A percentile compares a stretch with the other conserved stretches of the same genome.
phyloP scores from a whole-genome alignment of 2,797 vertebrate genomes.

The Sparus aurata region DNA sequence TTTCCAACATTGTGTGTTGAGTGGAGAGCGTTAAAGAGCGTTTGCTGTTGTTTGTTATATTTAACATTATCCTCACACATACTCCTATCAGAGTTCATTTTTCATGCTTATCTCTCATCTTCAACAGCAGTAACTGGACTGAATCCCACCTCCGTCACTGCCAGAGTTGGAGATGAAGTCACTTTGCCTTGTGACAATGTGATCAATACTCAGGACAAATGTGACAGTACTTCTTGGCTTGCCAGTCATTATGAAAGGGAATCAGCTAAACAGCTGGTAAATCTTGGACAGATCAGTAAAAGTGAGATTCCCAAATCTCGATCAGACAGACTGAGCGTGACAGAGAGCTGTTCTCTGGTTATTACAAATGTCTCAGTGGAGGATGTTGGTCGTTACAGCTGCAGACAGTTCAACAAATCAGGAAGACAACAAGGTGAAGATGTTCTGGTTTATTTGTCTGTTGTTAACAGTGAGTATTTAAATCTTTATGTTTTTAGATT shows the following conservation, averaged over 20 bases:
- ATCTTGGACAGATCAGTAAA: accelerated
- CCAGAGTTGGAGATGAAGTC: constrained; percentile 9
- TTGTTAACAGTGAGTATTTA: constrained; percentile 12
- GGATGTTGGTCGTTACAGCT: not conserved
- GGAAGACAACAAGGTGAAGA: not conserved
- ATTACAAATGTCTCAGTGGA: not conserved
- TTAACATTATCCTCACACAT: not conserved
- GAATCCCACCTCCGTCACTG: accelerated
- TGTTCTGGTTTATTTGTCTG: accelerated
- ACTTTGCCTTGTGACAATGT: constrained; percentile 1
- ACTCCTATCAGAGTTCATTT: too few species aligned
- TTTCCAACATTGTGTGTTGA: not conserved
- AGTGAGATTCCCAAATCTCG: not conserved
- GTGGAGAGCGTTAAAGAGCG: not conserved
- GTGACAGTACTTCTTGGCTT: not conserved
- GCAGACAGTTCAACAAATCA: not conserved
- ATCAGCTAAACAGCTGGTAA: accelerated
- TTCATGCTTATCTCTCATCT: not conserved
- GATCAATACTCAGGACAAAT: accelerated
- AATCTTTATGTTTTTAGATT: not conserved
- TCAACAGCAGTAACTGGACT: not conserved
- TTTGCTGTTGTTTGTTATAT: too few species aligned
- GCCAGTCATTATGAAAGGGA: accelerated
- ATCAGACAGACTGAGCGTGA: constrained; percentile 14
- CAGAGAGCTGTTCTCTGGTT: constrained; percentile 33